Evolutionary conservation across 2,113 vertebrate genomes (phyloP).

Genomic region (Aythya baeri): DNA sequence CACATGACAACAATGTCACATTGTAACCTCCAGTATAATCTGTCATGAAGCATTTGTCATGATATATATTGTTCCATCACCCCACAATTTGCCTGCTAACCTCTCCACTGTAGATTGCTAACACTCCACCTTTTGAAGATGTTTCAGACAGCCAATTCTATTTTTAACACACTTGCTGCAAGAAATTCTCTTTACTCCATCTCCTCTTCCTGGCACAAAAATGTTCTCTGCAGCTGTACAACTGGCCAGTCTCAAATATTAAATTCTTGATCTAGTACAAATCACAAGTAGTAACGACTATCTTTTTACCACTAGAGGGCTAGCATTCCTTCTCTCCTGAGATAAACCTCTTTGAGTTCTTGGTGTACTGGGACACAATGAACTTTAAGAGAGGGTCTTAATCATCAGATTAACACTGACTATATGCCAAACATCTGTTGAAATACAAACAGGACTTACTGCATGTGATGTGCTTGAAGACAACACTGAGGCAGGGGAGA

Average conservation of each 20-base stretch:
- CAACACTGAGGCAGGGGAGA: constrained; percentile 84
- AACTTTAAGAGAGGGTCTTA: neutral
- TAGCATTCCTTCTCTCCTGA: neutral
- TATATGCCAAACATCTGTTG: neutral
- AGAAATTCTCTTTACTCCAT: neutral
- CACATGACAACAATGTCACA: neutral
- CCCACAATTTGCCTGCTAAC: neutral
- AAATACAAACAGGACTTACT: constrained; percentile 75
- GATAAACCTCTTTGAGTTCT: neutral
- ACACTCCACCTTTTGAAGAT: neutral
- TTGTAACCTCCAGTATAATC: neutral
- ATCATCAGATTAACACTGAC: neutral
- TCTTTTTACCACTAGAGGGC: neutral
- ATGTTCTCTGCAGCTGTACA: neutral
- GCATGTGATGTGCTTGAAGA: constrained; percentile 82
- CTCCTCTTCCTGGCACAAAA: accelerated
- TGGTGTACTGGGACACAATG: accelerated
- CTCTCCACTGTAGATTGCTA: neutral
- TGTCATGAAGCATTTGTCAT: neutral
- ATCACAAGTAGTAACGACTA: neutral
- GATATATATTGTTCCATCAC: neutral
- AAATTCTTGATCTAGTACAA: neutral
- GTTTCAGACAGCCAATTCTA: neutral
- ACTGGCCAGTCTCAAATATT: neutral
- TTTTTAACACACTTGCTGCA: neutral